Percentiles rank a stretch among this genome's conserved stretches.
phyloP scores from a whole-genome alignment of 1,140 invertebrate species.

The Polypedilum vanderplanki region DNA sequence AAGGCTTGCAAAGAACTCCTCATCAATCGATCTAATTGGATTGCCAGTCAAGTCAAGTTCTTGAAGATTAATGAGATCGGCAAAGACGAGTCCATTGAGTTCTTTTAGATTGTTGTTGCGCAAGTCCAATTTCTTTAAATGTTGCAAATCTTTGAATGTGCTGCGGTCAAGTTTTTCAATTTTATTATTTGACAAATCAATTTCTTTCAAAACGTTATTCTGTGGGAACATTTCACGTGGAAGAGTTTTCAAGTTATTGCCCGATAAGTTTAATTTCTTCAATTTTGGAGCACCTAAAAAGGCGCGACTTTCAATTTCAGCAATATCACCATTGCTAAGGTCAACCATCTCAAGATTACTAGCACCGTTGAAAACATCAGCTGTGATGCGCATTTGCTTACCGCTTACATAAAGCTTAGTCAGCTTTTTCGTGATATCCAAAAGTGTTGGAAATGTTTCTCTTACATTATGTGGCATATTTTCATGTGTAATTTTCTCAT shows the following conservation, averaged over 20 bases:
- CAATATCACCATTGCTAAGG: neutral
- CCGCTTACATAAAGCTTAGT: slow-evolving; percentile 5
- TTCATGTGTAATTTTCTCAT: slow-evolving; percentile 13
- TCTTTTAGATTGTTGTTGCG: slow-evolving; percentile 5
- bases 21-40: slow-evolving; percentile 1
- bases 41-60: slow-evolving; percentile 23
- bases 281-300: neutral
- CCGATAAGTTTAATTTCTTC: slow-evolving; percentile 14
- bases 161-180: neutral
- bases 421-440: neutral
- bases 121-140: neutral
- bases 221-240: neutral
- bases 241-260: neutral
- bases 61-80: neutral
- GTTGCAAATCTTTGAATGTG: neutral
- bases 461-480: neutral
- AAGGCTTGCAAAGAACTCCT: neutral
- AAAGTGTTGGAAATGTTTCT: neutral
- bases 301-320: neutral
- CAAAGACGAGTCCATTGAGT: neutral
- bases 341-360: neutral
- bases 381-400: neutral
- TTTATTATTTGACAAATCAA: slow-evolving; percentile 10
- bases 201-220: neutral
- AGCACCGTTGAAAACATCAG: neutral